A percentile compares a stretch with the other conserved stretches of the same genome.
phyloP scores from a whole-genome alignment of 2,888 invertebrate species.

The Lepetodrilus schrolli region DNA sequence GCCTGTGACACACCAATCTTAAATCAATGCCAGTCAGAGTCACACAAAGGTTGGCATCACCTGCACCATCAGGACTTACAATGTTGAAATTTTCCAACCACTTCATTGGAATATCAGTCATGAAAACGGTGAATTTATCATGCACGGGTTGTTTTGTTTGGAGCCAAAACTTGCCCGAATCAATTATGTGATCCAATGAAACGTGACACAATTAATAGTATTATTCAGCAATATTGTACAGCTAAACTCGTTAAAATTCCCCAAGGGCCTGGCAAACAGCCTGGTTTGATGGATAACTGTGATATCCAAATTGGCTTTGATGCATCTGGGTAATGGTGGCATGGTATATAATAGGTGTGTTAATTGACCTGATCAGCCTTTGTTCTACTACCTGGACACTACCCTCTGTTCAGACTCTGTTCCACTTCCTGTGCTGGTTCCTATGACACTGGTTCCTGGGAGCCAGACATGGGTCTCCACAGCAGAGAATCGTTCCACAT shows the following conservation, averaged over 20 bases:
- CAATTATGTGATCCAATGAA: neutral
- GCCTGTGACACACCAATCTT: too few species aligned
- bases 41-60: too few species aligned
- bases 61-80: neutral
- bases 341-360: constrained; percentile 2
- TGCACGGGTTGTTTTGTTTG: constrained; percentile 7
- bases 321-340: neutral
- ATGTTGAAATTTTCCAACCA: neutral
- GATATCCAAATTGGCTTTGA: constrained; percentile 20
- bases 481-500: too few species aligned
- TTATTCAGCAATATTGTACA: constrained; percentile 25
- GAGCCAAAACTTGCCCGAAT: constrained; percentile 7
- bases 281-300: constrained; percentile 16
- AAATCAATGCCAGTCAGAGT: too few species aligned
- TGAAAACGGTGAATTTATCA: constrained; percentile 16
- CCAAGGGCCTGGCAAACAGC: constrained; percentile 11
- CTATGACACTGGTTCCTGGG: too few species aligned
- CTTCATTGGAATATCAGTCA: too few species aligned
- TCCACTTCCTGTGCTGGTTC: too few species aligned
- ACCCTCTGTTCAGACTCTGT: too few species aligned
- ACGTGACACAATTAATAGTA: constrained; percentile 17
- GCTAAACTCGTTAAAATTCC: constrained; percentile 26
- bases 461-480: too few species aligned
- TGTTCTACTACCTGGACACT: too few species aligned
- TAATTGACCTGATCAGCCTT: too few species aligned